These are phyloP conservation scores for Dasyurus viverrinus DNA, from an alignment of 2,113 vertebrate genomes.

Conservation along the genomic window DNA sequence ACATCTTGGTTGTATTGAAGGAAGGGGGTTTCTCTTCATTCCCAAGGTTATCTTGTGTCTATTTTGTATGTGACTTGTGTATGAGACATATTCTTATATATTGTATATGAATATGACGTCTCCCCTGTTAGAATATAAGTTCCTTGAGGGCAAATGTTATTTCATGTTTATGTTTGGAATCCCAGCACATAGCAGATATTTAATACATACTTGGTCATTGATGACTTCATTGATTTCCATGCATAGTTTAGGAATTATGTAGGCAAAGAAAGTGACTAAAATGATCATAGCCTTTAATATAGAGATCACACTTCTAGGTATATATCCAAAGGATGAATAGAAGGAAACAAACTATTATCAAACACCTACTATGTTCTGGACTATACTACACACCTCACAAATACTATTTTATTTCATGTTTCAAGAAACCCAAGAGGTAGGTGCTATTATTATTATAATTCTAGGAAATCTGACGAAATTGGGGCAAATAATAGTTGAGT, in stretches of 20 bases:
- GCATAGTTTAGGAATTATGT: not conserved
- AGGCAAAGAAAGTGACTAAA: not conserved
- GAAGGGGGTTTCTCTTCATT: not conserved
- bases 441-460: not conserved
- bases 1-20: not conserved
- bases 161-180: not conserved
- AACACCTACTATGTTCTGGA: not conserved
- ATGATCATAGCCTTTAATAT: not conserved
- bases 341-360: not conserved
- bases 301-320: not conserved
- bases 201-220: too few relatives aligned
- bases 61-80: too few relatives aligned
- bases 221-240: too few relatives aligned
- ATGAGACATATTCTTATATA: not conserved
- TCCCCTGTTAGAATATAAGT: not conserved
- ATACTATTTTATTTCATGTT: not conserved
- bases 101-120: not conserved
- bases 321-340: not conserved
- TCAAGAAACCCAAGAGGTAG: not conserved
- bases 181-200: too few relatives aligned
- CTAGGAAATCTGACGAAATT: not conserved
- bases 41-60: not conserved
- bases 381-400: not conserved
- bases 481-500: not conserved
- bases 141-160: not conserved